Percentiles rank a stretch among this genome's conserved stretches.
Evolutionary conservation across 1,140 invertebrate species (phyloP).

Genomic region (Caenorhabditis briggsae): DNA sequence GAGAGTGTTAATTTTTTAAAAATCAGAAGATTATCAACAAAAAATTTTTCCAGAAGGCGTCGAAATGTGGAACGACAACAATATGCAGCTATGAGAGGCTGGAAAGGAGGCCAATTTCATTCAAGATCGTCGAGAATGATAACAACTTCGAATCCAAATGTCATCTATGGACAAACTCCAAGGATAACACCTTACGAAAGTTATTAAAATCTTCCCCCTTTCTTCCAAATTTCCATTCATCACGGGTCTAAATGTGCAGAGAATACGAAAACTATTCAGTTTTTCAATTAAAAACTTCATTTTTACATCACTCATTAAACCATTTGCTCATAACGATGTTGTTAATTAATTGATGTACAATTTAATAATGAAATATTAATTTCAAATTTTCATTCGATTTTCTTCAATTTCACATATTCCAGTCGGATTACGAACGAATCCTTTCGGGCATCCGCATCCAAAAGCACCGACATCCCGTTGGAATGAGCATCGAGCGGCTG

Average conservation of each 20-base stretch:
- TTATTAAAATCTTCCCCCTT: not conserved
- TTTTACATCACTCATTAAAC: not conserved
- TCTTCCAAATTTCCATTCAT: not conserved
- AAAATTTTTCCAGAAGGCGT: not conserved
- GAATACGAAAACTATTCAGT: not conserved
- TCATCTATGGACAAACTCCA: conserved; percentile 49
- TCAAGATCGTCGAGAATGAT: conserved; percentile 4
- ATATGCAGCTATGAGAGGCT: conserved; percentile 42
- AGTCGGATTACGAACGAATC: conserved; percentile 7
- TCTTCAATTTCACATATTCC: conserved; percentile 57
- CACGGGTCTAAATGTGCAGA: conserved; percentile 36
- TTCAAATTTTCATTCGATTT: conserved; percentile 28
- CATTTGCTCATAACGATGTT: conserved; percentile 38
- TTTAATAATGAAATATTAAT: not conserved
- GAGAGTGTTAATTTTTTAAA: not conserved
- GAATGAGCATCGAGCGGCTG: conserved; percentile 54
- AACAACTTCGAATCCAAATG: conserved; percentile 41
- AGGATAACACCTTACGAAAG: conserved; percentile 43
- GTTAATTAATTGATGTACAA: conserved; percentile 9
- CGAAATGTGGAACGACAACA: conserved; percentile 26
- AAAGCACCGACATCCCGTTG: conserved; percentile 57
- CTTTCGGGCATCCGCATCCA: conserved; percentile 60
- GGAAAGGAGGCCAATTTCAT: conserved; percentile 34
- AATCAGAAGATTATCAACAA: not conserved
- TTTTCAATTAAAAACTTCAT: no score